Evolutionary conservation across 2,888 invertebrate genomes (phyloP), one percentile per base, ranked within the genome.

Genomic region (Drosophila ustulata): DNA sequence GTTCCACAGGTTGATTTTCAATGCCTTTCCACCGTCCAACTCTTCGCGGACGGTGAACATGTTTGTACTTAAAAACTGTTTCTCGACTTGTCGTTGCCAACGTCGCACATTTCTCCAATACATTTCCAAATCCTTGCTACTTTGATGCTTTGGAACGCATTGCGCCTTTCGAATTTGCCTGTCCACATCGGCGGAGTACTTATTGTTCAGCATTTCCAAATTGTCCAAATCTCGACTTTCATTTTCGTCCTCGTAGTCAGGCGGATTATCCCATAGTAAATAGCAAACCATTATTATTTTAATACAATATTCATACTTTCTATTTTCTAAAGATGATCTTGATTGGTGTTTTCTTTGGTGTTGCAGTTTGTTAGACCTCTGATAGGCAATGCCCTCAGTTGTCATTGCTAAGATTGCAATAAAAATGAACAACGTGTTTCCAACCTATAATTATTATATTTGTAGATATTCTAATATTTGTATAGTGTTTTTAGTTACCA

Each of bases 21-120:
- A 41, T 4, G 39, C 32, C 1, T 37, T 45, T 1, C 75, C 61
- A 34, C 43, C 5, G 0, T 53, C 43, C 7, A 37, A 8, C 4
- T 51, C 55, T n/a, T 65, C 45, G 7, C 13, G 58, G 3, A 52
- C 25, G 5, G 30, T n/a, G 6, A 75, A 71, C 4, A 26, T 41
- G 4, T 67, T 47, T 0, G 13, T 5, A 0, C 4, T 32, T 1
- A 75, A 26, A 6, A 75, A 32, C 9, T 34, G 34, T 0, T 50
- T 32, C 3, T 57, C 11, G 2, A 75, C 47, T 6, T 72, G 32
- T 0, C 1, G 5, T 47, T 67, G 52, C 80, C 80, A 80, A 3
- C 8, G 1, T n/a, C 26, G n/a, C 11, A 64, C 56, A 11, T 18
- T 3, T 1, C n/a, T 0, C 71, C 66, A 74, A 45, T 41, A 80